A percentile compares a stretch with the other conserved stretches of the same genome.
These are phyloP conservation scores for Serranus cabrilla DNA, from an alignment of 2,797 vertebrate genomes.

Conservation along the genomic window DNA sequence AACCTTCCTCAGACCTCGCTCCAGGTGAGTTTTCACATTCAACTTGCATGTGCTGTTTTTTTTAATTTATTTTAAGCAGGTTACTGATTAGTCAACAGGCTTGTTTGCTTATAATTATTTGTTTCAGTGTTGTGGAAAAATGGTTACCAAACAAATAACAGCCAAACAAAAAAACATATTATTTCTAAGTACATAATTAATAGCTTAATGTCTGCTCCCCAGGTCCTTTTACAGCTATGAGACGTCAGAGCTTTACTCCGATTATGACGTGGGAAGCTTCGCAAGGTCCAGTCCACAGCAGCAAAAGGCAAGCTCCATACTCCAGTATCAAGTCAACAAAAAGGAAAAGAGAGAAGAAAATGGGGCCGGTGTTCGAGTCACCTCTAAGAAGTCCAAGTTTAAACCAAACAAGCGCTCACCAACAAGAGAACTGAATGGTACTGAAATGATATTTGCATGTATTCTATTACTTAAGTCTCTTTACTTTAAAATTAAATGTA, in stretches of 20 bases:
- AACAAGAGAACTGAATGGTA: conserved; percentile 78
- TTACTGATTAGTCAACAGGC: not conserved
- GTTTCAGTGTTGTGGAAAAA: not conserved
- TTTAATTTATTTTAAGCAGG: not conserved
- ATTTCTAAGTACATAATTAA: not conserved
- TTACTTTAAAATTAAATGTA: not conserved
- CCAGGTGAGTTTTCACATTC: conserved; percentile 70
- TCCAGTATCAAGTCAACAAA: conserved; percentile 50
- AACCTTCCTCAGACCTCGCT: conserved; percentile 76
- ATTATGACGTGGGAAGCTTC: conserved; percentile 21
- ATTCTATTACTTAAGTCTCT: not conserved
- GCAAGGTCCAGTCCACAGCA: conserved; percentile 38
- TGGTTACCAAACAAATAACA: not conserved
- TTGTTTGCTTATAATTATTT: not conserved
- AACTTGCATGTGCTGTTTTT: not conserved
- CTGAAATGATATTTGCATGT: not conserved
- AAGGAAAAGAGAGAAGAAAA: conserved; percentile 55
- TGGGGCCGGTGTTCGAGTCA: conserved; percentile 14
- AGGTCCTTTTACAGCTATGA: conserved; percentile 85
- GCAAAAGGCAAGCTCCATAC: conserved; percentile 37
- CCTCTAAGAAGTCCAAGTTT: conserved; percentile 64
- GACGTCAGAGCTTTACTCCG: conserved; percentile 51
- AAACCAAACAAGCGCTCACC: conserved; percentile 62
- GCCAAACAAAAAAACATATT: not conserved
- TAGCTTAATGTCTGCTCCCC: conserved; percentile 10